These are phyloP conservation scores for Acronicta alni DNA, from an alignment of 2,888 invertebrate genomes.

Conservation along the genomic window DNA sequence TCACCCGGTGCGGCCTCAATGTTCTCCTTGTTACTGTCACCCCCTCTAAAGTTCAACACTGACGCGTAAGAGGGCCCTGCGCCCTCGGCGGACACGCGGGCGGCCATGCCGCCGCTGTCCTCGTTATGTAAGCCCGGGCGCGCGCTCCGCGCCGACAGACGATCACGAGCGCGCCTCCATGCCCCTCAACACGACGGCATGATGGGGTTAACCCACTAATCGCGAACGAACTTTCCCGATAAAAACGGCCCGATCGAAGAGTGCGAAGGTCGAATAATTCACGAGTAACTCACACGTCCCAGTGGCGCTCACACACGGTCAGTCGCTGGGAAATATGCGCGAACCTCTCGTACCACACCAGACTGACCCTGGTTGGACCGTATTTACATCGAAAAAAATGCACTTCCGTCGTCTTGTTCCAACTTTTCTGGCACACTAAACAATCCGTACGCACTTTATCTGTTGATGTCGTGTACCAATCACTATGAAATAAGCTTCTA, in stretches of 20 bases:
- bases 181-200: conserved; percentile 86
- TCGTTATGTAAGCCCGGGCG: conserved; percentile 88
- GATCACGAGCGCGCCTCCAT: conserved; percentile 89
- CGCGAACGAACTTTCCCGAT: conserved; percentile 76
- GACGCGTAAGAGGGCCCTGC: conserved; percentile 92
- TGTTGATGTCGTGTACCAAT: conserved; percentile 72
- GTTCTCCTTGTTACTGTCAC: conserved; percentile 90
- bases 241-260: conserved; percentile 72
- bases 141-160: conserved; percentile 89
- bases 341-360: conserved; percentile 83
- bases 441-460: conserved; percentile 76
- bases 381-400: conserved; percentile 88
- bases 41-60: conserved; percentile 90
- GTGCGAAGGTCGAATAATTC: conserved; percentile 76
- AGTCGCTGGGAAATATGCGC: conserved; percentile 76
- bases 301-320: conserved; percentile 66
- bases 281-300: conserved; percentile 70
- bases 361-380: conserved; percentile 85
- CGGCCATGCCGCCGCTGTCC: conserved; percentile 89
- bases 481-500: conserved; percentile 75
- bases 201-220: conserved; percentile 81
- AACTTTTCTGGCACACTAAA: conserved; percentile 78
- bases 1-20: conserved; percentile 81
- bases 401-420: conserved; percentile 85
- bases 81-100: conserved; percentile 86